phyloP scores from a whole-genome alignment of 2,888 invertebrate species.

The Mechanitis messenoides region DNA sequence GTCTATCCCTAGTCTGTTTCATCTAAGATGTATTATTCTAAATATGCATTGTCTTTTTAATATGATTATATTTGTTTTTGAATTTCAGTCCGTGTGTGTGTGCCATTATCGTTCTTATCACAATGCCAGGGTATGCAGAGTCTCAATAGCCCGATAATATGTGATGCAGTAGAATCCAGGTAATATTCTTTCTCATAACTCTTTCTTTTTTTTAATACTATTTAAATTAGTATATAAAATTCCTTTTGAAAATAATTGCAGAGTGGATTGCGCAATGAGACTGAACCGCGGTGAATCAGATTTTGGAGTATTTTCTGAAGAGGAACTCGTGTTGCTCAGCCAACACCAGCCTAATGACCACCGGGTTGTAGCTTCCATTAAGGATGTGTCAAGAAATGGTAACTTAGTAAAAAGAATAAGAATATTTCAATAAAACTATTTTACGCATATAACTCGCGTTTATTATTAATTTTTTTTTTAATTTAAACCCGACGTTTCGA shows the following conservation, averaged over 20 bases:
- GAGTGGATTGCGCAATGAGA: slow-evolving; percentile 78
- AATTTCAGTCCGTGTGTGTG: background rate
- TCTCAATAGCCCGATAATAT: background rate
- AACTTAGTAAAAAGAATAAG: slow-evolving; percentile 8
- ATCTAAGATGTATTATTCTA: too few relatives aligned
- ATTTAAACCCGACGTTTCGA: too few relatives aligned
- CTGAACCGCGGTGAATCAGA: slow-evolving; percentile 72
- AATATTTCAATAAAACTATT: too few relatives aligned
- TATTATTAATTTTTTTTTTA: too few relatives aligned
- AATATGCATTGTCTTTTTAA: too few relatives aligned
- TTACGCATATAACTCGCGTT: too few relatives aligned
- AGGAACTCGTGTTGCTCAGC: slow-evolving; percentile 76
- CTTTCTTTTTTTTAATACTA: too few relatives aligned
- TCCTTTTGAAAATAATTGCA: slow-evolving; percentile 34
- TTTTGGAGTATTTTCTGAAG: slow-evolving; percentile 78
- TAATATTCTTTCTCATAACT: background rate
- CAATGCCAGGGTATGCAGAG: slow-evolving; percentile 2
- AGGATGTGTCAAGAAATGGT: slow-evolving; percentile 57
- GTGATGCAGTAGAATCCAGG: slow-evolving; percentile 2
- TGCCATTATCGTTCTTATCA: background rate
- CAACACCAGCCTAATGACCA: slow-evolving; percentile 58
- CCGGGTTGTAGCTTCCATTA: slow-evolving; percentile 67
- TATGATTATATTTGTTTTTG: too few relatives aligned
- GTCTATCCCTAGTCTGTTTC: too few relatives aligned
- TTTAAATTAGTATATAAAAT: too few relatives aligned